Conservation (phyloP, 2,113 vertebrate genomes). For the Erythrocercus mccallii region DNA sequence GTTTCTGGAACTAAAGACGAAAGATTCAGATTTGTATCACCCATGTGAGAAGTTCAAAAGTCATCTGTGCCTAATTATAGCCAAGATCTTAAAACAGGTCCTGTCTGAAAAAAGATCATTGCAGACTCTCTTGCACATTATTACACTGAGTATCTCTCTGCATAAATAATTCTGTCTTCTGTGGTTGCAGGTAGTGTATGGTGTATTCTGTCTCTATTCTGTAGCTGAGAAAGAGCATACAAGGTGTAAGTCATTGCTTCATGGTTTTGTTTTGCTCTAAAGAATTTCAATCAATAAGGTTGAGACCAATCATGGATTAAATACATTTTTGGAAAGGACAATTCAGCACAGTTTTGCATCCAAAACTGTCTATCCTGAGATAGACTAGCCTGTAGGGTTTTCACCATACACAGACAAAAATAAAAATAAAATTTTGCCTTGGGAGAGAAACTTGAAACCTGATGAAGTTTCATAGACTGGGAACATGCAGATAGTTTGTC, state of each 20-base stretch:
- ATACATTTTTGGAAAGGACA: neutral
- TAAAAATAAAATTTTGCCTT: neutral
- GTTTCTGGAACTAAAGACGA: neutral
- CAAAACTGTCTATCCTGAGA: neutral
- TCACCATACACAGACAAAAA: neutral
- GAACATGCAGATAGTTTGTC: neutral
- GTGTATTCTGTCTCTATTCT: neutral
- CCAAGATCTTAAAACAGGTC: neutral
- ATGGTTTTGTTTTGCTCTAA: neutral
- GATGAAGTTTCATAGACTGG: neutral
- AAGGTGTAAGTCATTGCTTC: neutral
- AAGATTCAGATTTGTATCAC: neutral
- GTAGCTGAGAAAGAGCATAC: neutral
- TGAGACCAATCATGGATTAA: neutral
- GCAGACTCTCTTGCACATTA: neutral
- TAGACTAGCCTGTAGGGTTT: neutral
- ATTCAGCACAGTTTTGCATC: neutral
- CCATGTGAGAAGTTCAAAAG: neutral
- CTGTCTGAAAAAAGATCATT: neutral
- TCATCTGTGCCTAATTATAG: neutral
- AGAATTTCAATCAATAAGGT: neutral
- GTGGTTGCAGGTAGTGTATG: neutral
- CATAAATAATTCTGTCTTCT: neutral
- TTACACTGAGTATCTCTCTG: neutral
- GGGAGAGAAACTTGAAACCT: neutral